Percentiles rank a stretch among this genome's conserved stretches.
phyloP scores from a whole-genome alignment of 2,888 invertebrate genomes.

The Netelia fuscicornis region DNA sequence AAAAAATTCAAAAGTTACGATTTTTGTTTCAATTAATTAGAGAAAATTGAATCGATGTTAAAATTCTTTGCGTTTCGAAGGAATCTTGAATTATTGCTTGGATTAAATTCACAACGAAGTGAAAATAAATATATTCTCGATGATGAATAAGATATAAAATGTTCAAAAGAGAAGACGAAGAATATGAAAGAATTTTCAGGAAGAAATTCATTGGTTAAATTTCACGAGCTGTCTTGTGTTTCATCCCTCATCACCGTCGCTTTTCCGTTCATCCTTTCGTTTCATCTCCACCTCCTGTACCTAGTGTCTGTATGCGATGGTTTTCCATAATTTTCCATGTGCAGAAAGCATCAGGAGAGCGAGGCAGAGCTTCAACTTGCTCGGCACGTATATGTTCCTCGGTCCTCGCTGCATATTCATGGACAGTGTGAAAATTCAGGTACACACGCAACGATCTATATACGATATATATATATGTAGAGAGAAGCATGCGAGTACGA shows the following conservation, averaged over 20 bases:
- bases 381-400: constrained; percentile 25
- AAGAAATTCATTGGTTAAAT: constrained; percentile 13
- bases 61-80: too few species aligned
- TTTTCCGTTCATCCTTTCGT: background rate
- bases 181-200: background rate
- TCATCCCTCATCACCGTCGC: background rate
- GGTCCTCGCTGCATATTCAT: constrained; percentile 62
- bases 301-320: background rate
- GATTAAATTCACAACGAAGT: too few species aligned
- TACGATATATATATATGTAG: background rate
- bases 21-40: too few species aligned
- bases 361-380: constrained; percentile 33
- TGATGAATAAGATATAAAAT: background rate
- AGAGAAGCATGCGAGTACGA: too few species aligned
- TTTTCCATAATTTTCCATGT: constrained; percentile 59
- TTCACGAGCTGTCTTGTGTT: background rate
- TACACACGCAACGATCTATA: constrained; percentile 14
- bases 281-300: background rate
- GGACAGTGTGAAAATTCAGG: constrained; percentile 55
- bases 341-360: constrained; percentile 41
- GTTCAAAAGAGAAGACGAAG: background rate
- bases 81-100: too few species aligned
- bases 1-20: background rate
- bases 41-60: too few species aligned
- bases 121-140: background rate